These are phyloP conservation scores for Tamias sibiricus DNA, from an alignment of 2,113 vertebrate species.

Conservation along the genomic window DNA sequence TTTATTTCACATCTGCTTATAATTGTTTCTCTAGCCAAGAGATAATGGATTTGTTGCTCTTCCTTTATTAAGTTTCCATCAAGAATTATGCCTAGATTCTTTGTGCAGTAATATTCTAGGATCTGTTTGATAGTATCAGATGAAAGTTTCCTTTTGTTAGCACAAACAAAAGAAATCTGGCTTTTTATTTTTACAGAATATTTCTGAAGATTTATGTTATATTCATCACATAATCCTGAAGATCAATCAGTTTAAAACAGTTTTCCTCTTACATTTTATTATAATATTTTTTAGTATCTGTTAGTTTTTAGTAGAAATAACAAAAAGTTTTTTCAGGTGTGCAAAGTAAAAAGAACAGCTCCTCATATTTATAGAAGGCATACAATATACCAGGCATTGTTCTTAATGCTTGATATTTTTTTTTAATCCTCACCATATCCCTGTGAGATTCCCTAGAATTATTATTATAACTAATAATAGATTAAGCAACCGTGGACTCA, in stretches of 20 bases:
- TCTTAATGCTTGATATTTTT: background rate
- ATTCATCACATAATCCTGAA: background rate
- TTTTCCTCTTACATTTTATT: background rate
- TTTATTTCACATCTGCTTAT: background rate
- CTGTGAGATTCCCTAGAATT: background rate
- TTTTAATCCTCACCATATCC: background rate
- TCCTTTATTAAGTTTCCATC: constrained; percentile 17
- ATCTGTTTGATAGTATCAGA: constrained; percentile 69
- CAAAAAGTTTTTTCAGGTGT: constrained; percentile 27
- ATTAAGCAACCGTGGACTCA: background rate
- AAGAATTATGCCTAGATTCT: background rate
- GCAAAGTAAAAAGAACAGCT: background rate
- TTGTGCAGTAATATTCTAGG: background rate
- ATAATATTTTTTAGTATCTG: constrained; percentile 1
- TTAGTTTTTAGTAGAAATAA: constrained; percentile 31
- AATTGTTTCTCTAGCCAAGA: constrained; percentile 16
- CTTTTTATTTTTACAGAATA: constrained; percentile 27
- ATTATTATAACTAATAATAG: background rate
- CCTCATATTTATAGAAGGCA: background rate
- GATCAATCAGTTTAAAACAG: background rate
- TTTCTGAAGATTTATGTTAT: background rate
- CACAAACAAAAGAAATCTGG: too few species aligned
- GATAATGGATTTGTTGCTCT: constrained; percentile 18
- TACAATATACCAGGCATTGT: background rate
- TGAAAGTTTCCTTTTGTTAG: constrained; percentile 67